Conservation (phyloP, 1,140 invertebrate species). For the Luehdorfia chinensis region DNA sequence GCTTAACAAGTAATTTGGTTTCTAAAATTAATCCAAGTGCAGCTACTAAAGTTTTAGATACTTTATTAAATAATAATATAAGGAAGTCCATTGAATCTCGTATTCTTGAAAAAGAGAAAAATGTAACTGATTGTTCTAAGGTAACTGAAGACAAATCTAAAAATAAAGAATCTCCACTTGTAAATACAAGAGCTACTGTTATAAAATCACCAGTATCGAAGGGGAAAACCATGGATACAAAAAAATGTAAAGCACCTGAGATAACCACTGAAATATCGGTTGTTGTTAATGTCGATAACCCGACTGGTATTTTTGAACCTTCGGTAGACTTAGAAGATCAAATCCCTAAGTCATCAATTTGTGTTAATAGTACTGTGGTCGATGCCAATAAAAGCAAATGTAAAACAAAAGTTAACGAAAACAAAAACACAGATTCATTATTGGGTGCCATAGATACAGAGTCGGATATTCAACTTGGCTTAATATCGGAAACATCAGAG, state of each 20-base stretch:
- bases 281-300: conserved; percentile 73
- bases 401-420: conserved; percentile 39
- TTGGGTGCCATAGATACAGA: conserved; percentile 53
- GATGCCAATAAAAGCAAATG: conserved; percentile 47
- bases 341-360: conserved; percentile 78
- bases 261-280: conserved; percentile 44
- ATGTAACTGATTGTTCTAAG: conserved; percentile 41
- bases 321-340: conserved; percentile 81
- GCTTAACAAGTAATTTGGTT: conserved; percentile 75
- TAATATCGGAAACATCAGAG: conserved; percentile 65
- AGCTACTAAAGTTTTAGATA: conserved; percentile 73
- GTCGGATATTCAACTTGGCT: conserved; percentile 56
- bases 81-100: conserved; percentile 75
- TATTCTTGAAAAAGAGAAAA: conserved; percentile 71
- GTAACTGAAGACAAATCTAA: conserved; percentile 49
- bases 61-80: conserved; percentile 73
- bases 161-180: conserved; percentile 56
- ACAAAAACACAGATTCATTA: conserved; percentile 34
- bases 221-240: conserved; percentile 66
- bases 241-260: conserved; percentile 61
- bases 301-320: conserved; percentile 81
- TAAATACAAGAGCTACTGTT: conserved; percentile 70
- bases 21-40: conserved; percentile 76
- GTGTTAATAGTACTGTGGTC: conserved; percentile 48
- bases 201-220: conserved; percentile 77